Evolutionary conservation across 2,797 vertebrate genomes (phyloP).

Genomic region (Chromobotia macracanthus): DNA sequence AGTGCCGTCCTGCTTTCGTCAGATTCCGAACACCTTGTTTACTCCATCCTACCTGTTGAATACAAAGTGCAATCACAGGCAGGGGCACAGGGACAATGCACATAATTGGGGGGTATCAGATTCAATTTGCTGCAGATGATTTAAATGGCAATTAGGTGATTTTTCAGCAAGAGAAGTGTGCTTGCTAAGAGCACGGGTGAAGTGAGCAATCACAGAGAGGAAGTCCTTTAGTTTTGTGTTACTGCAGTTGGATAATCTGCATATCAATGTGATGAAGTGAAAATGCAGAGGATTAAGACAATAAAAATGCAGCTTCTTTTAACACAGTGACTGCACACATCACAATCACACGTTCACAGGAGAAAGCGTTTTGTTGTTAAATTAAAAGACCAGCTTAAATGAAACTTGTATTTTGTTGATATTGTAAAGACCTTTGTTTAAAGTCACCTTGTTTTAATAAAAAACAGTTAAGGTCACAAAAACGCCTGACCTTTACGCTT

Average conservation of each 20-base stretch:
- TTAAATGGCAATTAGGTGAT: conserved; percentile 43
- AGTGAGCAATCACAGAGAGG: conserved; percentile 34
- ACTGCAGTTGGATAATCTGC: conserved; percentile 34
- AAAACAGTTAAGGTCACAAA: conserved; percentile 9
- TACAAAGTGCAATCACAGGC: conserved; percentile 42
- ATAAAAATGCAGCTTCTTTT: not conserved
- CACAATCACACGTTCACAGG: not conserved
- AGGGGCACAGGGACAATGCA: conserved; percentile 23
- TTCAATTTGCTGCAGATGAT: conserved; percentile 42
- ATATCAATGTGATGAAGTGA: conserved; percentile 22
- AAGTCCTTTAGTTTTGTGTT: conserved; percentile 36
- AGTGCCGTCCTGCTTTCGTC: conserved; percentile 14
- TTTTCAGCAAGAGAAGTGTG: conserved; percentile 21
- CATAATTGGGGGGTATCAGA: conserved; percentile 35
- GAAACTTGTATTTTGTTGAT: not conserved
- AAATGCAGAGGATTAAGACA: conserved; percentile 2
- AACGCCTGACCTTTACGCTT: conserved; percentile 29
- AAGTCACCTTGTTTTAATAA: not conserved
- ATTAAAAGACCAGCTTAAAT: not conserved
- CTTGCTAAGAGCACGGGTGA: conserved; percentile 26
- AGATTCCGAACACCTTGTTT: conserved; percentile 1
- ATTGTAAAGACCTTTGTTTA: not conserved
- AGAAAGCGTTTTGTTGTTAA: not conserved
- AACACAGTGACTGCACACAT: not conserved
- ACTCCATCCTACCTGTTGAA: conserved; percentile 35